Percentiles rank a stretch among this genome's conserved stretches.
phyloP scores from a whole-genome alignment of 2,888 invertebrate genomes.

The Alviniconcha strummeri region DNA sequence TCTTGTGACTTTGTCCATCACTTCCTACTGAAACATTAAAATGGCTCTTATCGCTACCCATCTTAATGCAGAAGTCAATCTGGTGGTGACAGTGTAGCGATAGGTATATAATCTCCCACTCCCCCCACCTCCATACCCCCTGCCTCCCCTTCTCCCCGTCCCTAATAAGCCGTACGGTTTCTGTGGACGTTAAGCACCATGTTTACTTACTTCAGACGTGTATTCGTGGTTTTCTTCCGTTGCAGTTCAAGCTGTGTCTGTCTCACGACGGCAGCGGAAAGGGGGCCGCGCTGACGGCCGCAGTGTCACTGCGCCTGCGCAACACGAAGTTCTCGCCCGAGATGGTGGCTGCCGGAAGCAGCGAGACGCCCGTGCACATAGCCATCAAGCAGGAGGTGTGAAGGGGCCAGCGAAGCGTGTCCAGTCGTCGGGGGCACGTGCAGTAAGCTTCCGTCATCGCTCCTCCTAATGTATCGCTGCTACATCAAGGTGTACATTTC shows the following conservation, averaged over 20 bases:
- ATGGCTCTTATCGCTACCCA: too few relatives aligned
- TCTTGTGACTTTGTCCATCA: too few relatives aligned
- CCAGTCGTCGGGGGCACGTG: not conserved
- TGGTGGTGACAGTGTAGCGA: too few relatives aligned
- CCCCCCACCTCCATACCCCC: too few relatives aligned
- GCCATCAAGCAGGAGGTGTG: conserved; percentile 29
- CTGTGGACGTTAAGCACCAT: too few relatives aligned
- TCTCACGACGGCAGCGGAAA: conserved; percentile 74
- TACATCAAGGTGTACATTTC: not conserved
- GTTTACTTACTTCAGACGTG: too few relatives aligned
- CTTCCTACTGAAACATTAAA: too few relatives aligned
- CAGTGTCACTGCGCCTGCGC: conserved; percentile 64
- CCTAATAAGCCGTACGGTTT: too few relatives aligned
- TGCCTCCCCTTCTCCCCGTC: too few relatives aligned
- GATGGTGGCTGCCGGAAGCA: not conserved
- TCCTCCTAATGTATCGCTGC: not conserved
- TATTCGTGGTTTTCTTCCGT: not conserved
- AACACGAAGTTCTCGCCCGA: conserved; percentile 29
- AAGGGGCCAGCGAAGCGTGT: not conserved
- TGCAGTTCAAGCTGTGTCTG: conserved; percentile 66
- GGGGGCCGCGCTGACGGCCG: conserved; percentile 73
- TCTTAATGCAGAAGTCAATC: too few relatives aligned
- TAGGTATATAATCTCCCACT: too few relatives aligned
- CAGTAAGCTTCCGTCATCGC: not conserved
- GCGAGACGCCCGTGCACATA: conserved; percentile 12